phyloP scores from a whole-genome alignment of 1,140 invertebrate genomes.

The Tyrophagus putrescentiae region DNA sequence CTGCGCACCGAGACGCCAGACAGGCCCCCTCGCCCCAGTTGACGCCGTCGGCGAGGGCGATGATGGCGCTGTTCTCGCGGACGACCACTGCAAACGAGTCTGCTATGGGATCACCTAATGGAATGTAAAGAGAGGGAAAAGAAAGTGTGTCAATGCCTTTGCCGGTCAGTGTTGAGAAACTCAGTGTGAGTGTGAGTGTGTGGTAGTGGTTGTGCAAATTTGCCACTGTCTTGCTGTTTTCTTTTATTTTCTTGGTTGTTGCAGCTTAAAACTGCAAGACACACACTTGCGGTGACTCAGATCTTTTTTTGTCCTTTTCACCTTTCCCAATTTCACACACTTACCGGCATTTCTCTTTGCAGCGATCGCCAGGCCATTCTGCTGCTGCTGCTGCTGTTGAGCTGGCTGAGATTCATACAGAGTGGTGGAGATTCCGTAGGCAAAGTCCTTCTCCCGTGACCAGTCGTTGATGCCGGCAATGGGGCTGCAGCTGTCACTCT shows the following conservation, averaged over 20 bases:
- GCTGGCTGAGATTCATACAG: conserved; percentile 63
- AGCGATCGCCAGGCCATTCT: too few species aligned
- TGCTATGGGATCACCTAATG: conserved; percentile 74
- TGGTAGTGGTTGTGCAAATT: background rate
- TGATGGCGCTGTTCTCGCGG: conserved; percentile 57
- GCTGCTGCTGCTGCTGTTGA: too few species aligned
- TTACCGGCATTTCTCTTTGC: conserved; percentile 48
- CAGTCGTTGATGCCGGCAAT: conserved; percentile 52
- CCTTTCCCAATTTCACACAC: background rate
- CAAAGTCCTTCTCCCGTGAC: conserved; percentile 46
- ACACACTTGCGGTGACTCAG: background rate
- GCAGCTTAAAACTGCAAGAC: background rate
- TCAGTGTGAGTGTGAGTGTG: background rate
- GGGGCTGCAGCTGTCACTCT: background rate
- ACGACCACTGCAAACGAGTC: conserved; percentile 74
- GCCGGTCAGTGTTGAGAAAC: background rate
- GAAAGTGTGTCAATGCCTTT: conserved; percentile 2
- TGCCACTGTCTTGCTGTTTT: background rate
- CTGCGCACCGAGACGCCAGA: conserved; percentile 68
- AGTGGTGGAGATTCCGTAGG: conserved; percentile 50
- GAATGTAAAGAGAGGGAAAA: conserved; percentile 21
- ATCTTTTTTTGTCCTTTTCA: background rate
- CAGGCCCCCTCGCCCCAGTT: conserved; percentile 83
- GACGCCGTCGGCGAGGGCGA: conserved; percentile 77
- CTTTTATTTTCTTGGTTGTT: background rate